These are phyloP conservation scores for Orbicella faveolata DNA, from an alignment of 64 coral and sea anemone species.

Conservation along the genomic window DNA sequence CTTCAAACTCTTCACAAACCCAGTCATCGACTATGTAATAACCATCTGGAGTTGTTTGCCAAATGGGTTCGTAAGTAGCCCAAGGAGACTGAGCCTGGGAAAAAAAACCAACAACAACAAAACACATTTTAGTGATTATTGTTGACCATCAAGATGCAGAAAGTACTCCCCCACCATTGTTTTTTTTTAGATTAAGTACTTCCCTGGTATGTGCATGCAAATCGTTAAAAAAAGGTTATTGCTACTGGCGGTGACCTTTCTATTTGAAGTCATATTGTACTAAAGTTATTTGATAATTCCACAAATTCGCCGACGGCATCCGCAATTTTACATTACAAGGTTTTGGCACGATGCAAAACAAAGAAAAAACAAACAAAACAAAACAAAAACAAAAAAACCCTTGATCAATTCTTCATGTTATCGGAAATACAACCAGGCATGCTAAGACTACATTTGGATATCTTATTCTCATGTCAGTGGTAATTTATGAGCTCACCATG, in stretches of 20 bases:
- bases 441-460: neutral
- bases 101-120: neutral
- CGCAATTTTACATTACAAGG: neutral
- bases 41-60: slow-evolving; percentile 60
- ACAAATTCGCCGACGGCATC: neutral
- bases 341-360: neutral
- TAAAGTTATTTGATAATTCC: too few relatives aligned
- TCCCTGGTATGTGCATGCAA: too few relatives aligned
- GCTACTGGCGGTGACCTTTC: too few relatives aligned
- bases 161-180: neutral
- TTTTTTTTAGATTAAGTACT: neutral
- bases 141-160: neutral
- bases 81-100: slow-evolving; percentile 70
- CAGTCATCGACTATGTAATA: slow-evolving; percentile 76
- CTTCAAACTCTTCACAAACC: slow-evolving; percentile 62
- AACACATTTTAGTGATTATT: neutral
- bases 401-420: neutral
- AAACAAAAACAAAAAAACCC: too few relatives aligned
- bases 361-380: too few relatives aligned
- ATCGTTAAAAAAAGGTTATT: too few relatives aligned
- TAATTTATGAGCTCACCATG: slow-evolving; percentile 23
- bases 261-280: too few relatives aligned
- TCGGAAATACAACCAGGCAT: neutral
- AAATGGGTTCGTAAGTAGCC: slow-evolving; percentile 42
- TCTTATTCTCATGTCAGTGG: neutral